Evolutionary conservation across 2,113 vertebrate species (phyloP), one percentile per base, ranked within the genome.

Genomic region (Podiceps cristatus): DNA sequence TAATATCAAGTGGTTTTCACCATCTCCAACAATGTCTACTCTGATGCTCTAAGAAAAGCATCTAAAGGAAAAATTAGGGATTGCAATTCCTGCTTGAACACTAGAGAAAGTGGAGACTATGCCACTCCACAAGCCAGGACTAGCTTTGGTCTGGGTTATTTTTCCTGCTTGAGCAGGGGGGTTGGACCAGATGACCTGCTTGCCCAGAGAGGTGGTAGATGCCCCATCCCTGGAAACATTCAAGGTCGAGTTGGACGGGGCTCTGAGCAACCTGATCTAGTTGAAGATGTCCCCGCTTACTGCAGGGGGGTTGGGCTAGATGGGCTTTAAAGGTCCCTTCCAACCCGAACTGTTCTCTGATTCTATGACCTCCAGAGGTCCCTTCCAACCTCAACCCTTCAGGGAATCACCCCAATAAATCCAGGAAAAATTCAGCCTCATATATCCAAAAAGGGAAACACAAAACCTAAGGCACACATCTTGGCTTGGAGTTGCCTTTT

Each of bases 201-300:
- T 77, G 20, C 3, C n/a, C 64, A 24, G 3, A 67, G 50, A 27
- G 6, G 6, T 5, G 23, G 10, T 9, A 1, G 27, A 31, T 23
- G 37, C 11, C 37, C 23, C 79, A 59, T 9, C 7, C 7, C 18
- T 42, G 55, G 35, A 18, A 74, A 63, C 11, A 59, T 11, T 4
- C 59, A 4, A 8, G 10, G 17, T 0, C n/a, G 62, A 18, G 13
- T 0, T 56, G 53, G 35, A 49, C 0, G 1, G 7, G 10, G 18
- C 22, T 47, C 10, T 40, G 49, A 56, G 80, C 14, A 72, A 29
- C 49, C 27, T 66, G 52, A 13, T 66, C 7, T 13, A 11, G 53
- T 6, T 23, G 55, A 8, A 55, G 55, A 35, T 25, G 58, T 33
- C 58, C 40, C 47, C 55, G 18, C 11, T 25, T 10, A 11, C 0